phyloP scores from a whole-genome alignment of 2,797 vertebrate genomes.

The Crenuchus spilurus region DNA sequence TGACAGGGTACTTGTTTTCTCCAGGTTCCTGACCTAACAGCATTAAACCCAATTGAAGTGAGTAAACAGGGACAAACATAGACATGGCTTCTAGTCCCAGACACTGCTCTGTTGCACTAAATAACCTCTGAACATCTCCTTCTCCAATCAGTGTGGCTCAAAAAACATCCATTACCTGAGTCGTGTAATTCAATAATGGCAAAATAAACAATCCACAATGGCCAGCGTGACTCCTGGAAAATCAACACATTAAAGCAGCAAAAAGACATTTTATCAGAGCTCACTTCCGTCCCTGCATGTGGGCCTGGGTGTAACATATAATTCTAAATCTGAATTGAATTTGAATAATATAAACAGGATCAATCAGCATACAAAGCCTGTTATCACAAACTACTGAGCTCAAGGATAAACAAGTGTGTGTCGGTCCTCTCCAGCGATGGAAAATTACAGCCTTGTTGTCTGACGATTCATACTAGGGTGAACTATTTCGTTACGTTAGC shows the following conservation, averaged over 20 bases:
- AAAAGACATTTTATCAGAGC: conserved; percentile 18
- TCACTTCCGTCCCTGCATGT: conserved; percentile 8
- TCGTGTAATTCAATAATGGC: conserved; percentile 66
- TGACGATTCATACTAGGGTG: conserved; percentile 7
- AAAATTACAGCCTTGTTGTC: conserved; percentile 39
- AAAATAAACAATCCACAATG: conserved; percentile 64
- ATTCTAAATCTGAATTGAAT: conserved; percentile 58
- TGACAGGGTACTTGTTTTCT: conserved; percentile 2
- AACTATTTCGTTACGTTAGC: conserved; percentile 17
- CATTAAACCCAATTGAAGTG: conserved; percentile 1
- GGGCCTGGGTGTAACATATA: conserved; percentile 19
- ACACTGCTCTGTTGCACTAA: background rate
- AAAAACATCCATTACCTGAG: conserved; percentile 63
- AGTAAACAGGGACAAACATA: conserved; percentile 17
- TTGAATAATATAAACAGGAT: conserved; percentile 61
- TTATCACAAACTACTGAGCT: conserved; percentile 70
- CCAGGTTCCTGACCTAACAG: background rate
- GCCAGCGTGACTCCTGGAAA: conserved; percentile 45
- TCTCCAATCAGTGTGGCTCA: conserved; percentile 18
- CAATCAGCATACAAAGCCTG: conserved; percentile 65
- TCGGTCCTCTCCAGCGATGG: conserved; percentile 38
- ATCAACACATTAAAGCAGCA: conserved; percentile 23
- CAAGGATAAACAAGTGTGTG: conserved; percentile 53
- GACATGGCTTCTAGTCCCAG: background rate
- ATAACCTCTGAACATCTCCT: conserved; percentile 7